Base-by-base conservation (phyloP, 2,113 vertebrate genomes). In the Andinoacara biseriatus region DNA sequence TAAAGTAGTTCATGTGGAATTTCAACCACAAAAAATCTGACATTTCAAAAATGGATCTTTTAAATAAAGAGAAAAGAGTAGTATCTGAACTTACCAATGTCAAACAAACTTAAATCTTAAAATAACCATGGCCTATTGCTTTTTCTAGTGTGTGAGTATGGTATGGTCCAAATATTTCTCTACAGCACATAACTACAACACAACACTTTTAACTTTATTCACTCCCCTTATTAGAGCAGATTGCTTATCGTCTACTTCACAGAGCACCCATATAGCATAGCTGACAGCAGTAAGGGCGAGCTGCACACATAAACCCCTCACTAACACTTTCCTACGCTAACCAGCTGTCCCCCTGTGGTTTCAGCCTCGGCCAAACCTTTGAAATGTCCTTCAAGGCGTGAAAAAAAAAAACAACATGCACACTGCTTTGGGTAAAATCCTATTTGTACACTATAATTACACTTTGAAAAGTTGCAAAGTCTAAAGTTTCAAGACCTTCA, bases 301-400 rank as follows among this genome's bases (percentile, higher is more conserved):
- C 83, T 81, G 89, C 82, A 93, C 83, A 90, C 86, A 92, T 91
- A 87, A 92, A 93, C 92, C 90, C 88, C 89, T 94, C 90, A 82
- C 94, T 93, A 92, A 93, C 93, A 87, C 93, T 88, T 92, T 90
- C 88, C 91, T 93, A 86, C 88, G 58, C 89, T 94, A 92, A 94
- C 93, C 91, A 93, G 89, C 91, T 89, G 91, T 94, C 90, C 92
- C 91, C 93, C 94, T 90, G 94, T 93, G 94, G 94, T 86, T 94
- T 94, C 91, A 85, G 91, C 89, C 87, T 86, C 75, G 89, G 90
- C 89, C 91, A 89, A 93, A 93, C 88, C 93, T 95, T 95, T 94
- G 94, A 95, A 95, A 94, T 94, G 91, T 95, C 94, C 93, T 94
- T 94, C 90, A 93, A 93, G 92, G 92, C 92, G 59, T 86, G 77